A percentile compares a stretch with the other conserved stretches of the same genome.
phyloP scores from a whole-genome alignment of 2,113 vertebrate genomes.

The Rhinolophus sinicus region DNA sequence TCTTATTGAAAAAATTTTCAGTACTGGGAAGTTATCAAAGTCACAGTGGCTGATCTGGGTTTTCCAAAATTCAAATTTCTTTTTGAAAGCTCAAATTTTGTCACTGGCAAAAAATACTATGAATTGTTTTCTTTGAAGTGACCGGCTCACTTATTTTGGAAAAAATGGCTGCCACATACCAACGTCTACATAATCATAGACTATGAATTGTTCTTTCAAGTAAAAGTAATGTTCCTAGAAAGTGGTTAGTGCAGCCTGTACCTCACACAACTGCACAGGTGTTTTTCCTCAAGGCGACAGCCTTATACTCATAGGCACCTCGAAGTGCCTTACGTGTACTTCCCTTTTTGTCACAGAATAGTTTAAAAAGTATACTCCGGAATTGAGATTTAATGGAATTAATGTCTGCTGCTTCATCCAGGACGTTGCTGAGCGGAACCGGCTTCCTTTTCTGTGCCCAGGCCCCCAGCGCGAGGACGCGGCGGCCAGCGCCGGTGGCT shows the following conservation, averaged over 20 bases:
- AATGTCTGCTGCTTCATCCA: neutral
- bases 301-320: neutral
- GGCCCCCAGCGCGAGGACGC: no score
- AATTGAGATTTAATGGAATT: neutral
- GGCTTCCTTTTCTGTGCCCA: no score
- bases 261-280: accelerated
- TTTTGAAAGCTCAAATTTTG: neutral
- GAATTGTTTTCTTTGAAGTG: neutral
- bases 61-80: constrained; percentile 23
- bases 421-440: neutral
- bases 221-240: neutral
- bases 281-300: neutral
- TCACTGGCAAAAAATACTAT: neutral
- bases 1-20: neutral
- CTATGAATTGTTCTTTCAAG: neutral
- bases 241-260: neutral
- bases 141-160: neutral
- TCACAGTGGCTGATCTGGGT: neutral
- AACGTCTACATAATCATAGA: neutral
- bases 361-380: neutral
- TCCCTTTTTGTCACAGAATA: neutral
- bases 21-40: neutral
- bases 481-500: neutral
- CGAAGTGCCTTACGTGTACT: neutral
- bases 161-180: neutral